Base-by-base conservation (phyloP, 2,797 vertebrate species). In the Lepilemur septentrionalis region DNA sequence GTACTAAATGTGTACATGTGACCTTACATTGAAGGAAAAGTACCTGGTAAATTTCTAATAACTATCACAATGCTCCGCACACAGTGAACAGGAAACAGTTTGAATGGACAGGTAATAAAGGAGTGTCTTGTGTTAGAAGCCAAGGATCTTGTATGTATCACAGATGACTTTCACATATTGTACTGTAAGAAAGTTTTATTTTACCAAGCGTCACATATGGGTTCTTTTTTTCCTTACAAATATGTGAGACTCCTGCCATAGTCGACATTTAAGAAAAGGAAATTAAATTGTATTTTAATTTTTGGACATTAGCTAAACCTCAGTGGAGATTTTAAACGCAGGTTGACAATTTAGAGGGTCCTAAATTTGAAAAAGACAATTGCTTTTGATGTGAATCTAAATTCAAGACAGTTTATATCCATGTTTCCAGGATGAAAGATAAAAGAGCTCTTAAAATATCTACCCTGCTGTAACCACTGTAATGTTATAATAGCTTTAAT, bases 401-500 rank as follows among this genome's bases (percentile, higher is more conserved):
- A 67, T 83, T 80, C 46, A 81, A 86, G 82, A 93, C 48, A 46
- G 43, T 93, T 97, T 72, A 70, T 48, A 75, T 95, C 46, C 65
- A 35, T 41, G 32, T 95, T 95, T 93, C 41, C 70, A 52, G 85
- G 52, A 89, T 95, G 83, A 95, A 95, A 69, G 79, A 96, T 85
- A 94, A 89, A 97, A 80, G 4, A 22, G 8, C 59, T 94, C 87
- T 69, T 96, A 72, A 90, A 97, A 81, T 84, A 97, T 17, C 20
- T 85, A 83, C 38, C 96, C 41, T 15, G 12, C 59, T 84, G 18
- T 65, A 50, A 95, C 73, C 92, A 43, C 95, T 38, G 18, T 86
- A 80, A 87, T 96, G 89, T 89, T 80, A 70, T 84, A 91, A 79
- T 61, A 50, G 41, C 87, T 98, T 98, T 96, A 50, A 88, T 76